Base-by-base conservation (phyloP, 2,797 vertebrate species). In the Serranus cabrilla region DNA sequence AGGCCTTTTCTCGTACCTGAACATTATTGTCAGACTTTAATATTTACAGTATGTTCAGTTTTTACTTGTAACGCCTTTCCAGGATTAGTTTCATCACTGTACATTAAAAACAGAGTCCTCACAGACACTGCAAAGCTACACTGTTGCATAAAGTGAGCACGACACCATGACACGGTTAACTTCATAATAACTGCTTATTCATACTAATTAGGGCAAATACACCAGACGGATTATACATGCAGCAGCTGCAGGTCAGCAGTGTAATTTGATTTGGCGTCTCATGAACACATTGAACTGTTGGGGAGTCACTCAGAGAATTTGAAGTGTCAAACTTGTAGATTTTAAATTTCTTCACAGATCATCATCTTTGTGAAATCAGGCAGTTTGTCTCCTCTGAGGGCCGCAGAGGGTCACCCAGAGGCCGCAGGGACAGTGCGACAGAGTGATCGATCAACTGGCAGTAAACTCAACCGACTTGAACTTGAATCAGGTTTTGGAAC, bases 401-500 rank as follows among this genome's bases (percentile, higher is more conserved):
- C 82, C 79, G 62, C 74, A 58, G 76, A 83, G 81, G 91, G 90
- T 94, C 91, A 94, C 60, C 64, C 50, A 84, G 88, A 85, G 92
- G 92, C 87, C 84, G 77, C 83, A 46, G 47, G 66, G 81, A 81
- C 75, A 66, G 64, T 39, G 62, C 76, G 78, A 83, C 91, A 86
- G 78, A 89, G 71, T 82, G 85, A 93, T 91, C 81, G 65, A 91
- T 94, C 89, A 92, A 61, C 68, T 56, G 61, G 76, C 76, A 57
- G 12, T 49, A 37, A 86, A 70, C 87, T 90, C 81, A 84, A 62
- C 54, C 9, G 21, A 80, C 58, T 76, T 91, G 82, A 89, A 91
- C 88, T 89, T 90, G 83, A 83, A 66, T 71, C 59, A 42, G n/a
- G 8, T 60, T 79, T 61, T 70, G 20, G 56, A 52, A 20, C n/a